These are phyloP conservation scores for Neosilurus hyrtlii DNA, from an alignment of 2,797 vertebrate species.

Conservation along the genomic window DNA sequence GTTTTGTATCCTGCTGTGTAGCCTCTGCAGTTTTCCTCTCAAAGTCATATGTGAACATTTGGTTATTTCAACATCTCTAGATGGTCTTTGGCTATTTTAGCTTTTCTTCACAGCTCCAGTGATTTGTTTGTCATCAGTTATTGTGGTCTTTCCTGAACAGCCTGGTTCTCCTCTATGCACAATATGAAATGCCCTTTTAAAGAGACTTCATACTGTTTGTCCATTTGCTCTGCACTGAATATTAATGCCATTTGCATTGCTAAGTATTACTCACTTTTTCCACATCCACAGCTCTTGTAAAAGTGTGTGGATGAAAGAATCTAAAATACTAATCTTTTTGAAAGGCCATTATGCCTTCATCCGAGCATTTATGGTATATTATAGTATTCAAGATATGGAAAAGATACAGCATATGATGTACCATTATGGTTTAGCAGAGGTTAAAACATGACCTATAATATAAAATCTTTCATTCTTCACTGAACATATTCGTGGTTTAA, in stretches of 20 bases:
- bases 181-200: background rate
- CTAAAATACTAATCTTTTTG: background rate
- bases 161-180: background rate
- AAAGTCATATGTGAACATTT: background rate
- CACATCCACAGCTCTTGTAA: background rate
- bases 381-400: background rate
- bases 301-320: background rate
- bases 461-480: background rate
- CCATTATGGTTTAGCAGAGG: background rate
- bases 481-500: background rate
- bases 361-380: background rate
- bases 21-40: conserved; percentile 11
- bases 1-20: background rate
- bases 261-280: background rate
- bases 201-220: background rate
- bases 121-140: conserved; percentile 15
- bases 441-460: background rate
- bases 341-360: background rate
- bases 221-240: background rate
- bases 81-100: conserved; percentile 14
- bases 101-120: background rate
- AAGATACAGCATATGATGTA: background rate
- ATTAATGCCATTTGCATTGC: background rate
- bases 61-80: background rate
- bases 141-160: background rate